Conservation (phyloP, 1,140 invertebrate species). For the Bathynomus jamesi region DNA sequence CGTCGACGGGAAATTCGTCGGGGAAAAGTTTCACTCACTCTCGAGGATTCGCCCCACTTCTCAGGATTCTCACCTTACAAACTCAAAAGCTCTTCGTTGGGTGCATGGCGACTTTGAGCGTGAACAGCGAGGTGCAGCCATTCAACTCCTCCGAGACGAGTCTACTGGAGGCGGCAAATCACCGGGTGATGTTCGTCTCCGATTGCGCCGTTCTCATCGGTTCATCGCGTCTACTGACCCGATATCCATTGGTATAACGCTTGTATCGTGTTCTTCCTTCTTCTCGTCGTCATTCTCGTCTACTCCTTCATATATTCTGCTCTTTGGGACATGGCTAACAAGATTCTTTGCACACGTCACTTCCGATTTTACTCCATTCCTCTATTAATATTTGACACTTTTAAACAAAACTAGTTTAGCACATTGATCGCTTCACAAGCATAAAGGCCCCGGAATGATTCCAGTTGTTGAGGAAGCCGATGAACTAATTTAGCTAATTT, state of each 20-base stretch:
- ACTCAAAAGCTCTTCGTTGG: slow-evolving; percentile 80
- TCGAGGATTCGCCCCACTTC: slow-evolving; percentile 56
- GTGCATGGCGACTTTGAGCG: slow-evolving; percentile 77
- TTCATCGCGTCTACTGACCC: slow-evolving; percentile 68
- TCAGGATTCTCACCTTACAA: neutral
- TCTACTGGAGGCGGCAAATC: slow-evolving; percentile 51
- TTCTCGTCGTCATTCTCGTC: too few species aligned
- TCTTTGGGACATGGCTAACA: too few species aligned
- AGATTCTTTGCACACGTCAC: too few species aligned
- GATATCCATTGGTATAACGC: slow-evolving; percentile 76
- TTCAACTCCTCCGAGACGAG: slow-evolving; percentile 70
- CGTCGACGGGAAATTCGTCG: slow-evolving; percentile 60
- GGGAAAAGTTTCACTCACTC: slow-evolving; percentile 66
- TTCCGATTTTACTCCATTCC: too few species aligned
- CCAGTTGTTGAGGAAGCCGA: too few species aligned
- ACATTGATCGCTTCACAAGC: too few species aligned
- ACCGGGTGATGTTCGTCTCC: slow-evolving; percentile 35
- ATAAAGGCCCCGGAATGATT: too few species aligned
- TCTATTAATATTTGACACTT: too few species aligned
- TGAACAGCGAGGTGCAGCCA: slow-evolving; percentile 81
- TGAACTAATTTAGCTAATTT: too few species aligned
- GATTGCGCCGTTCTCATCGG: slow-evolving; percentile 55
- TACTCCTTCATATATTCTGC: too few species aligned
- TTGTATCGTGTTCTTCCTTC: slow-evolving; percentile 89
- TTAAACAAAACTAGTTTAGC: too few species aligned